Conservation (phyloP, 2,113 vertebrate genomes). For the Orthonyx spaldingii region DNA sequence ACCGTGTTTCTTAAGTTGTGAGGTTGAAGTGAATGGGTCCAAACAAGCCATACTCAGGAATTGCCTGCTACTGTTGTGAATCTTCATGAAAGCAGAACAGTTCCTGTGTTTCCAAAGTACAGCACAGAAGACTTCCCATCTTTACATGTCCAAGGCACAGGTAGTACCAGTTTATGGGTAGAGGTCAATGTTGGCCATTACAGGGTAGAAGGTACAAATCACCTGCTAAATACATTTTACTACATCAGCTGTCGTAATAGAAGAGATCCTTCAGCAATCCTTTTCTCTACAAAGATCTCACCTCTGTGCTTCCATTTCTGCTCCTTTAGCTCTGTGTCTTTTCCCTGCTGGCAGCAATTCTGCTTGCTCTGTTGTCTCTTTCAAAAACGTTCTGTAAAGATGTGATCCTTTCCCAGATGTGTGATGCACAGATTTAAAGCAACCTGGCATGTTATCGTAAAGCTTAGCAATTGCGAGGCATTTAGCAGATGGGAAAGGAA, state of each 20-base stretch:
- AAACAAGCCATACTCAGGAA: not conserved
- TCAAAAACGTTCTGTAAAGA: not conserved
- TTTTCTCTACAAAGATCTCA: not conserved
- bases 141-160: not conserved
- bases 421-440: not conserved
- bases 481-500: not conserved
- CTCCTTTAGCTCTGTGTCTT: not conserved
- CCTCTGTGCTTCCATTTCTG: not conserved
- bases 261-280: not conserved
- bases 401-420: not conserved
- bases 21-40: not conserved
- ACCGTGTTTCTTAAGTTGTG: not conserved
- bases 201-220: not conserved
- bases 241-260: not conserved
- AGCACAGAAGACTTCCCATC: not conserved
- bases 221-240: not conserved
- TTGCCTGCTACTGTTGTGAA: not conserved
- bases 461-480: not conserved
- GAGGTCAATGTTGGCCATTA: not conserved
- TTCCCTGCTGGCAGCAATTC: not conserved
- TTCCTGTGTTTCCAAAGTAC: not conserved
- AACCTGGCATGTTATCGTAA: not conserved
- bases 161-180: not conserved
- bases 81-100: not conserved
- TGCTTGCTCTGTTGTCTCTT: not conserved